These are phyloP conservation scores for Microctonus aethiopoides DNA, from an alignment of 2,888 invertebrate genomes.

Conservation along the genomic window DNA sequence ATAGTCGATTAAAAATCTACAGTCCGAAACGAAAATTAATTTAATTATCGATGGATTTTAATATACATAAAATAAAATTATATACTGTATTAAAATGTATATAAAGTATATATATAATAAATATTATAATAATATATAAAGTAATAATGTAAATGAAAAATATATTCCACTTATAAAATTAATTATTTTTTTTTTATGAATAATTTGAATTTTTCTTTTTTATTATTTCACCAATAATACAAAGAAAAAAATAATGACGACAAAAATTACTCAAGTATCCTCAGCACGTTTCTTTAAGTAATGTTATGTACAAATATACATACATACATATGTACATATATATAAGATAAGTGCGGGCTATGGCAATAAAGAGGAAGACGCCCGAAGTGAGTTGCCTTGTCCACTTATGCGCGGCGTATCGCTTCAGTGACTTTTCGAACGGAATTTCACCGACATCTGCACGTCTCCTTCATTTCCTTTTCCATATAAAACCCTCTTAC, in stretches of 20 bases:
- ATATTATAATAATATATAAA: too few species aligned
- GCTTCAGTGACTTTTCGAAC: slow-evolving; percentile 65
- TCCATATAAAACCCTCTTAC: slow-evolving; percentile 30
- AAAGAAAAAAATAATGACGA: neutral
- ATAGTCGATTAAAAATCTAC: slow-evolving; percentile 62
- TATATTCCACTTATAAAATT: too few species aligned
- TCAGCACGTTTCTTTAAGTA: too few species aligned
- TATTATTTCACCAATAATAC: neutral
- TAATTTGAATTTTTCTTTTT: too few species aligned
- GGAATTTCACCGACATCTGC: slow-evolving; percentile 66
- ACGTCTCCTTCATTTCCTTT: slow-evolving; percentile 59
- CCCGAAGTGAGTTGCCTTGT: slow-evolving; percentile 65
- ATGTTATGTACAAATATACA: too few species aligned
- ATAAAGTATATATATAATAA: too few species aligned
- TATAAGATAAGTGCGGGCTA: slow-evolving; percentile 46
- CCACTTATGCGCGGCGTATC: slow-evolving; percentile 64
- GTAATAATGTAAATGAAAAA: too few species aligned
- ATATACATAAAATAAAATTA: neutral
- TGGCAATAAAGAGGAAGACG: slow-evolving; percentile 59
- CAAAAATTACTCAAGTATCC: neutral
- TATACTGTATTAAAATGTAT: neutral
- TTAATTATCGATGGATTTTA: slow-evolving; percentile 50
- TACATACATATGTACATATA: too few species aligned
- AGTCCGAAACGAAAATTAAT: slow-evolving; percentile 61
- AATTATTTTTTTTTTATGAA: too few species aligned